A percentile compares a stretch with the other conserved stretches of the same genome.
phyloP scores from a whole-genome alignment of 1,140 invertebrate genomes.

The Copidosoma floridanum region DNA sequence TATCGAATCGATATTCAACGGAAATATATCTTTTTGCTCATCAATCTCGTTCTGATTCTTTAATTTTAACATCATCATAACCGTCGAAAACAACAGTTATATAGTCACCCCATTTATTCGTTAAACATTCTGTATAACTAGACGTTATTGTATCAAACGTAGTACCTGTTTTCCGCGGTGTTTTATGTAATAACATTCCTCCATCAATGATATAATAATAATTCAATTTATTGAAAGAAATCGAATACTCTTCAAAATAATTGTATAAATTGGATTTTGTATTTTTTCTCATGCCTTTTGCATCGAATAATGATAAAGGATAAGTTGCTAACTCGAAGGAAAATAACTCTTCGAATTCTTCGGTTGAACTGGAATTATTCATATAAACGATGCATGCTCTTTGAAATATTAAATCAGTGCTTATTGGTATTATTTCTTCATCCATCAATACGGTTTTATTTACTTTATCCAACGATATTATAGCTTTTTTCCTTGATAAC shows the following conservation, averaged over 20 bases:
- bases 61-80: constrained; percentile 8
- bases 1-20: constrained; percentile 5
- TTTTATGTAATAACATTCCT: constrained; percentile 30
- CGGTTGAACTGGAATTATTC: too few relatives aligned
- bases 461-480: constrained; percentile 23
- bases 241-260: constrained; percentile 7
- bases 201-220: constrained; percentile 23
- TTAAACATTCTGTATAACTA: neutral
- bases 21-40: neutral
- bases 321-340: constrained; percentile 32
- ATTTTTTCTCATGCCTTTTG: constrained; percentile 28
- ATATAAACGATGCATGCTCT: too few relatives aligned
- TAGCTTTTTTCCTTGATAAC: constrained; percentile 16
- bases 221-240: neutral
- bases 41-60: too few relatives aligned
- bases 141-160: neutral
- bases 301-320: constrained; percentile 32
- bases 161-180: neutral
- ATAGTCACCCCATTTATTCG: neutral
- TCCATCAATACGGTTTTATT: constrained; percentile 23
- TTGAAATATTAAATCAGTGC: too few relatives aligned
- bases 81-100: constrained; percentile 10
- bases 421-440: constrained; percentile 26
- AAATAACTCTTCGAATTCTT: constrained; percentile 28
- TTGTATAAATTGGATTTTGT: constrained; percentile 31